Conservation (phyloP, 2,797 vertebrate species). For the Ctenochaetus hawaiiensis region DNA sequence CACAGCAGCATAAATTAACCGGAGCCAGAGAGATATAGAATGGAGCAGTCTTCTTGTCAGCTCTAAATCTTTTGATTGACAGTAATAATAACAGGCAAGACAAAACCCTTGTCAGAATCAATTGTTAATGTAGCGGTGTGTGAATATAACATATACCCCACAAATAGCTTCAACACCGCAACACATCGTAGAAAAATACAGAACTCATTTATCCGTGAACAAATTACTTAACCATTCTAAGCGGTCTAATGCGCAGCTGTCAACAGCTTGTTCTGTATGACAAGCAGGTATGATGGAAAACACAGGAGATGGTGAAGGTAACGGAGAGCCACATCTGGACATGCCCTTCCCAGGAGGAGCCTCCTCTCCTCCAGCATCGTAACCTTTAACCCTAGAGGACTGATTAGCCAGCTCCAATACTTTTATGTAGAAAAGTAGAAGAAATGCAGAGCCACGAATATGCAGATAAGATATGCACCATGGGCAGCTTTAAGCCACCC, state of each 20-base stretch:
- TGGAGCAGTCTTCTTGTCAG: constrained; percentile 9
- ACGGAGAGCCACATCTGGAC: constrained; percentile 66
- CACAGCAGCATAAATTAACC: constrained; percentile 39
- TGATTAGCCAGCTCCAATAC: constrained; percentile 74
- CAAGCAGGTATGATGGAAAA: constrained; percentile 40
- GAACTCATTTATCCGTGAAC: constrained; percentile 9
- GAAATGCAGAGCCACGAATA: constrained; percentile 77
- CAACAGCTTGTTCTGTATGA: constrained; percentile 30
- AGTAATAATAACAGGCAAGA: constrained; percentile 26
- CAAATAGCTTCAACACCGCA: constrained; percentile 19
- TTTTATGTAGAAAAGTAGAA: constrained; percentile 74
- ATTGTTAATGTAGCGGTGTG: constrained; percentile 25
- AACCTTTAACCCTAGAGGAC: constrained; percentile 73
- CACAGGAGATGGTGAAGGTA: constrained; percentile 35
- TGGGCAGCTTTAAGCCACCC: constrained; percentile 56
- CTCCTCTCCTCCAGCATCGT: constrained; percentile 61
- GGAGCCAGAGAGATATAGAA: constrained; percentile 18
- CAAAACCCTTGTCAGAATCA: constrained; percentile 38
- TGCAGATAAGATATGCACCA: constrained; percentile 76
- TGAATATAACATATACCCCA: constrained; percentile 21
- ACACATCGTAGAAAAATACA: constrained; percentile 9
- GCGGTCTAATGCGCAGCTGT: constrained; percentile 22
- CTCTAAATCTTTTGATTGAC: constrained; percentile 46
- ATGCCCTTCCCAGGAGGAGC: constrained; percentile 72
- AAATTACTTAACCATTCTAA: constrained; percentile 4